phyloP scores from a whole-genome alignment of 2,113 vertebrate genomes.

The Tachysurus fulvidraco region DNA sequence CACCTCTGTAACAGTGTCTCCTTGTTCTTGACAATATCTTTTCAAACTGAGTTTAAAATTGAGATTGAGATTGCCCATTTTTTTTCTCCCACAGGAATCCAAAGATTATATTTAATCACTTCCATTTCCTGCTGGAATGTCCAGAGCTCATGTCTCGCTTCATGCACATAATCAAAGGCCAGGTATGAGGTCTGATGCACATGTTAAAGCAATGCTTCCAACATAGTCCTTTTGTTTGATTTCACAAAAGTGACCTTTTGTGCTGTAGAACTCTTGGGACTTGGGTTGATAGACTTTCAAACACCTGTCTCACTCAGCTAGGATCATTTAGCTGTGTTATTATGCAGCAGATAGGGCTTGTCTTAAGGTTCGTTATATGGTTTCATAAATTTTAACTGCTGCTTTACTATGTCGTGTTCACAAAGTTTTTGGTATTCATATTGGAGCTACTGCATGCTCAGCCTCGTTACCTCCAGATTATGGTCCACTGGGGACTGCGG shows the following conservation, averaged over 20 bases:
- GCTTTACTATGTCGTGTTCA: slow-evolving; percentile 51
- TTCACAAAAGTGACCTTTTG: slow-evolving; percentile 29
- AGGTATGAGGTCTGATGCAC: slow-evolving; percentile 74
- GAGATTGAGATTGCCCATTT: neutral
- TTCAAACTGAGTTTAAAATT: neutral
- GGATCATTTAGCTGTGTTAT: slow-evolving; percentile 58
- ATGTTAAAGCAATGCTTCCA: neutral
- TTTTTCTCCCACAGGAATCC: slow-evolving; percentile 81
- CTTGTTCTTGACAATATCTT: neutral
- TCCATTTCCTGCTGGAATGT: slow-evolving; percentile 98
- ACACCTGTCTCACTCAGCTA: slow-evolving; percentile 44
- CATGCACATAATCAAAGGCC: slow-evolving; percentile 99
- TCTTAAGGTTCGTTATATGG: slow-evolving; percentile 60
- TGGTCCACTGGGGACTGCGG: slow-evolving; percentile 57
- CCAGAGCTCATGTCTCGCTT: slow-evolving; percentile 98
- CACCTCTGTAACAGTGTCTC: neutral
- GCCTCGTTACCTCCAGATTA: slow-evolving; percentile 66
- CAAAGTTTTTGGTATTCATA: slow-evolving; percentile 59
- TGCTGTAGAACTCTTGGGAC: slow-evolving; percentile 43
- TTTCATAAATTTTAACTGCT: slow-evolving; percentile 66
- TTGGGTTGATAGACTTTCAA: slow-evolving; percentile 57
- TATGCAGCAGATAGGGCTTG: slow-evolving; percentile 58
- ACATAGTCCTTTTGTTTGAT: slow-evolving; percentile 14
- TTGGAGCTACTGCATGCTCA: slow-evolving; percentile 55
- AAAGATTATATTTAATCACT: slow-evolving; percentile 98